phyloP scores from a whole-genome alignment of 2,113 vertebrate species.

The Chaenogobius annularis region DNA sequence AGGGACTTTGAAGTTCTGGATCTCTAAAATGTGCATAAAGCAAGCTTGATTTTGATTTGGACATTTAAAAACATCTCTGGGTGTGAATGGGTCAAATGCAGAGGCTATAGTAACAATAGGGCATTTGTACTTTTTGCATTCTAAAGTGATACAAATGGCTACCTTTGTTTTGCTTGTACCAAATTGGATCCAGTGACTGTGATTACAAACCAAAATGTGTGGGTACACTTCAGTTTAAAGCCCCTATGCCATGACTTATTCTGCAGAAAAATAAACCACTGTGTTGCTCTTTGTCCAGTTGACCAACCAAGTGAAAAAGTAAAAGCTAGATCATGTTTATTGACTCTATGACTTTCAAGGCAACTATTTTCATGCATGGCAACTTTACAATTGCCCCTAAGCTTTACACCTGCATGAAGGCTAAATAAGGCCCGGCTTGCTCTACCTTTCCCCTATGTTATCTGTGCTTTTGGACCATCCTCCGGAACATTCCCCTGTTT shows the following conservation, averaged over 20 bases:
- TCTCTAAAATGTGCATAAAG: neutral
- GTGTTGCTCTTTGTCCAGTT: neutral
- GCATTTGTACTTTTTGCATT: too few relatives aligned
- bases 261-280: neutral
- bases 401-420: neutral
- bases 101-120: neutral
- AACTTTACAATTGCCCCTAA: neutral
- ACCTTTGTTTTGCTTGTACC: neutral
- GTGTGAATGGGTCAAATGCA: neutral
- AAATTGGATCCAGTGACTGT: neutral
- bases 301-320: neutral
- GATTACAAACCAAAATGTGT: neutral
- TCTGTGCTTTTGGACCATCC: conserved; percentile 14
- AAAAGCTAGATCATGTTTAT: neutral
- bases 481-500: conserved; percentile 43
- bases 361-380: neutral
- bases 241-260: neutral
- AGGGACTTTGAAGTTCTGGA: neutral
- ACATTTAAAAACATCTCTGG: neutral
- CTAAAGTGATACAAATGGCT: neutral
- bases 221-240: neutral
- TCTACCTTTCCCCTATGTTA: conserved; percentile 1
- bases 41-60: neutral
- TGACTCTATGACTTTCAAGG: neutral
- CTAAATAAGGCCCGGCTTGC: neutral